These are phyloP conservation scores for Salticus scenicus DNA, from an alignment of 2,888 invertebrate genomes.

Conservation along the genomic window DNA sequence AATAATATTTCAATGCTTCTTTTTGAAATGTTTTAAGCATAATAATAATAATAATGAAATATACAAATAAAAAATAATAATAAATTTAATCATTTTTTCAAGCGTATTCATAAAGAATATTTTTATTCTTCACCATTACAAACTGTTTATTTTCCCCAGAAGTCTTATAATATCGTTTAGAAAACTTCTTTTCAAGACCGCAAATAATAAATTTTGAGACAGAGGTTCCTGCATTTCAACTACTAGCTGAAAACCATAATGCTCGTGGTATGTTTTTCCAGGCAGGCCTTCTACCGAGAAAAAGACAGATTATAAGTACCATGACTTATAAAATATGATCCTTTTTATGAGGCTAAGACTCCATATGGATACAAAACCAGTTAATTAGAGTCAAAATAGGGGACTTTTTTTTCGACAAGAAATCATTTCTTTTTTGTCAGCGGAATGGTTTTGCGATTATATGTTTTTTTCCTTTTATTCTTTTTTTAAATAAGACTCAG, in stretches of 20 bases:
- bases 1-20: no score
- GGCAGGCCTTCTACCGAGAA: conserved; percentile 10
- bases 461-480: no score
- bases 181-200: not conserved
- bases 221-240: conserved; percentile 36
- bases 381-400: conserved; percentile 50
- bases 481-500: conserved; percentile 9
- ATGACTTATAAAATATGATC: conserved; percentile 29
- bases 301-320: conserved; percentile 39
- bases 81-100: no score
- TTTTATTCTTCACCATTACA: not conserved
- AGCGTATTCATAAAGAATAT: no score
- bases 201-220: conserved; percentile 11
- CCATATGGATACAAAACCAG: conserved; percentile 13
- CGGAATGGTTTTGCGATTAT: not conserved
- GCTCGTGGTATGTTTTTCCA: conserved; percentile 41
- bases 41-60: no score
- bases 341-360: conserved; percentile 25
- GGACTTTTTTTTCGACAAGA: no score
- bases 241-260: conserved; percentile 43
- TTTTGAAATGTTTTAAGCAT: no score
- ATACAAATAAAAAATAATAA: no score
- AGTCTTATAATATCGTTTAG: not conserved
- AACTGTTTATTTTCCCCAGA: not conserved
- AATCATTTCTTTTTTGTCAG: conserved; percentile 9